Conservation (phyloP, 2,888 invertebrate genomes). For the Hirtodrosophila cameraria region DNA sequence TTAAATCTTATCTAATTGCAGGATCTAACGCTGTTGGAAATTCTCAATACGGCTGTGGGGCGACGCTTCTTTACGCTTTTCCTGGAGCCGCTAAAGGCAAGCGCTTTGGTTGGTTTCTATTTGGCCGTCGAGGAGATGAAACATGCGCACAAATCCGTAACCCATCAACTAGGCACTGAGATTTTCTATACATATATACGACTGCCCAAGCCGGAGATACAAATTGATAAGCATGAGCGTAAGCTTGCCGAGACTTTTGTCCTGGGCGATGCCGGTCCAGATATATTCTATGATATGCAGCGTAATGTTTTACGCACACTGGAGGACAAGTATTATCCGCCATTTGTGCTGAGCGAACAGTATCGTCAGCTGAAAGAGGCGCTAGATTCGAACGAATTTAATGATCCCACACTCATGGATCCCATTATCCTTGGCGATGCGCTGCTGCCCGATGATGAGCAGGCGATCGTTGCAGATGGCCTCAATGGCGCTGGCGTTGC, state of each 20-base stretch:
- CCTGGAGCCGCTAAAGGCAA: conserved; percentile 92
- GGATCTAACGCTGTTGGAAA: conserved; percentile 89
- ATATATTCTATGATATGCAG: conserved; percentile 95
- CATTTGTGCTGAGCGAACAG: conserved; percentile 93
- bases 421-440: conserved; percentile 59
- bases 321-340: conserved; percentile 94
- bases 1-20: conserved; percentile 71
- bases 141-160: conserved; percentile 89
- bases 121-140: conserved; percentile 93
- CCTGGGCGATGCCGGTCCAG: conserved; percentile 93
- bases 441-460: conserved; percentile 77
- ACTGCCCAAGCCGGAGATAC: conserved; percentile 91
- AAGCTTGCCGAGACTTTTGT: conserved; percentile 95
- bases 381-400: conserved; percentile 83
- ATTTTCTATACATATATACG: conserved; percentile 95
- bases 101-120: conserved; percentile 94
- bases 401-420: conserved; percentile 83
- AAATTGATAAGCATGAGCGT: conserved; percentile 91
- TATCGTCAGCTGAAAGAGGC: conserved; percentile 87
- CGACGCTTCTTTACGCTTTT: conserved; percentile 92
- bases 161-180: conserved; percentile 95
- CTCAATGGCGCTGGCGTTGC: conserved; percentile 49
- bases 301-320: conserved; percentile 90
- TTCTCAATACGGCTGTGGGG: conserved; percentile 91
- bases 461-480: conserved; percentile 64